Evolutionary conservation across 1,140 invertebrate genomes (phyloP).

Genomic region (Drosophila neocordata): DNA sequence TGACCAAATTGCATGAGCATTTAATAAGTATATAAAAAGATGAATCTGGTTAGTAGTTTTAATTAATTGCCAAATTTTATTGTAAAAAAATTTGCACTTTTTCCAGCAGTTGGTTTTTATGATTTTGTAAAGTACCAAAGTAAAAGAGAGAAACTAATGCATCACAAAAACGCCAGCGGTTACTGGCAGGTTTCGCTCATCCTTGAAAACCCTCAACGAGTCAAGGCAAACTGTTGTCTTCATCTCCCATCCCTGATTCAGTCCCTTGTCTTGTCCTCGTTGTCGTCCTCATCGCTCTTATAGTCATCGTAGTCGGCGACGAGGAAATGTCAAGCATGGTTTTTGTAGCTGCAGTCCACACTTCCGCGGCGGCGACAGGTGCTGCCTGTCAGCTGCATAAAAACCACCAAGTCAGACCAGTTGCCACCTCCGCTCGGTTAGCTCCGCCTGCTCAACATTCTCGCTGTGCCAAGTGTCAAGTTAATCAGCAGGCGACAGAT

Average conservation of each 20-base stretch:
- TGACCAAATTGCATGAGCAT: not conserved
- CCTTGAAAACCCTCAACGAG: conserved; percentile 7
- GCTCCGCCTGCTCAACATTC: conserved; percentile 11
- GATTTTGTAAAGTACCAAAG: not conserved
- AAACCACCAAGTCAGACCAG: conserved; percentile 48
- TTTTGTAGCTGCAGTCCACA: conserved; percentile 28
- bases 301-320: conserved; percentile 17
- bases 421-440: not conserved
- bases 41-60: not conserved
- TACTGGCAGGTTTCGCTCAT: not conserved
- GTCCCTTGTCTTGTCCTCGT: not conserved
- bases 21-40: not conserved
- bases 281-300: conserved; percentile 13
- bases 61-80: not conserved
- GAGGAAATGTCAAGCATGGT: conserved; percentile 52
- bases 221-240: conserved; percentile 12
- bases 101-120: not conserved
- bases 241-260: not conserved
- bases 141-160: conserved; percentile 1
- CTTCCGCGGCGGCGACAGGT: conserved; percentile 59
- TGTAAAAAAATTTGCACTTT: not conserved
- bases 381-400: conserved; percentile 70
- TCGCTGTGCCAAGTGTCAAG: conserved; percentile 53
- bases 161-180: conserved; percentile 15
- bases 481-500: conserved; percentile 67